These are phyloP conservation scores for Drosophila obscura DNA, from an alignment of 1,140 invertebrate genomes.

Conservation along the genomic window DNA sequence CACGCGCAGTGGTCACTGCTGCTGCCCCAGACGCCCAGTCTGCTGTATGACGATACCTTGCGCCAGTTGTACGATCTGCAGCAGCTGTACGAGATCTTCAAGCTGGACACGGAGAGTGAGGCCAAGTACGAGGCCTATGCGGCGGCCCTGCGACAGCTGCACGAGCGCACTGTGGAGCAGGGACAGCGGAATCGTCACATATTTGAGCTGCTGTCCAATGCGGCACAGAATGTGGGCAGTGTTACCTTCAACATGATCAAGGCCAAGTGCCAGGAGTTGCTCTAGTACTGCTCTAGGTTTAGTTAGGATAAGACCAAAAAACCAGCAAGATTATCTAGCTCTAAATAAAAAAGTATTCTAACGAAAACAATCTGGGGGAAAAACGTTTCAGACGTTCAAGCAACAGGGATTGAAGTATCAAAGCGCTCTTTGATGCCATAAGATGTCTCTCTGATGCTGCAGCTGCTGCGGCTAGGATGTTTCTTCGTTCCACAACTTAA, in stretches of 20 bases:
- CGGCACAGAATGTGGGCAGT: conserved; percentile 72
- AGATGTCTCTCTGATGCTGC: too few relatives aligned
- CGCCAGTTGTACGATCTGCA: conserved; percentile 64
- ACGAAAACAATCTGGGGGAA: too few relatives aligned
- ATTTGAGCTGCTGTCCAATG: conserved; percentile 70
- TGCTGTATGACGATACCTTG: conserved; percentile 51
- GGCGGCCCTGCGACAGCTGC: conserved; percentile 39
- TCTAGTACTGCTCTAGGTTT: conserved; percentile 8
- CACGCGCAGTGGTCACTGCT: conserved; percentile 63
- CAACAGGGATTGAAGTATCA: not conserved
- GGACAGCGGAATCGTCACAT: conserved; percentile 61
- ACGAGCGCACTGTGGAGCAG: conserved; percentile 63
- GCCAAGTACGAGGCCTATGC: conserved; percentile 69
- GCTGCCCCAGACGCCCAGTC: conserved; percentile 50
- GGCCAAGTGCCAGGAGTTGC: conserved; percentile 67
- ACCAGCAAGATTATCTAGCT: too few relatives aligned
- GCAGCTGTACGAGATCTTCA: conserved; percentile 66
- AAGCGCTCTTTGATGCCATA: too few relatives aligned
- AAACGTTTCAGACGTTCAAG: not conserved
- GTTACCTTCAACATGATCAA: conserved; percentile 77
- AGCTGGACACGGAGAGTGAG: conserved; percentile 68
- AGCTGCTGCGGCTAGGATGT: too few relatives aligned
- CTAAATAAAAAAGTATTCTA: too few relatives aligned
- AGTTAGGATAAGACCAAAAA: too few relatives aligned
- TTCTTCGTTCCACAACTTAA: conserved; percentile 29